Conservation (phyloP, 2,113 vertebrate species). For the Sterna hirundo region DNA sequence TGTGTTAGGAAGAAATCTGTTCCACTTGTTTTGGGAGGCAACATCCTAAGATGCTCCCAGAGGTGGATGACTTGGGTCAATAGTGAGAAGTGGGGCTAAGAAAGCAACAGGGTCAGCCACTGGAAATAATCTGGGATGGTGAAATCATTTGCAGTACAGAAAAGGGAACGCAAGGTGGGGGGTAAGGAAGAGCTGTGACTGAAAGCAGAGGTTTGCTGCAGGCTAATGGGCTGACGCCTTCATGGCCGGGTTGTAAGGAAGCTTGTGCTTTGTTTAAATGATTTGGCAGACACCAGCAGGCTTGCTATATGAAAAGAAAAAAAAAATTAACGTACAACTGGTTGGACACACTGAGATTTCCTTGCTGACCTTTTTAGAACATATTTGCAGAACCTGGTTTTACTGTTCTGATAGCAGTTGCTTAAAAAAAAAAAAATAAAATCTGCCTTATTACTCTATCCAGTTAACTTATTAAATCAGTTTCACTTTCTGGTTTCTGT, state of each 20-base stretch:
- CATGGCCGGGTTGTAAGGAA: background rate
- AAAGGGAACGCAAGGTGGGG: background rate
- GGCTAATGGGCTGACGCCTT: background rate
- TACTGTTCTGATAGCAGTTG: background rate
- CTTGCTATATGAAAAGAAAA: background rate
- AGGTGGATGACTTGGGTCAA: background rate
- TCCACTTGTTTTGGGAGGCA: background rate
- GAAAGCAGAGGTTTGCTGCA: background rate
- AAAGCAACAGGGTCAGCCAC: background rate
- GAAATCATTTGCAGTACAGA: background rate
- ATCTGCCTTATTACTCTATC: slow-evolving; percentile 5
- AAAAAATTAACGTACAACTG: background rate
- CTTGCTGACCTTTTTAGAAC: background rate
- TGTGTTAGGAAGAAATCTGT: background rate
- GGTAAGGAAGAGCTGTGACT: background rate
- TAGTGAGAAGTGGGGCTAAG: background rate
- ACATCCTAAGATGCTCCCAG: background rate
- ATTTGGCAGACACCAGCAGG: background rate
- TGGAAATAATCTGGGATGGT: background rate
- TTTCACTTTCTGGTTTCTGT: slow-evolving; percentile 7
- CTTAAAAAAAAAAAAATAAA: background rate
- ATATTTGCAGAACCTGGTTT: background rate
- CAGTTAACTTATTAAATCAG: background rate
- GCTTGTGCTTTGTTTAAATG: background rate
- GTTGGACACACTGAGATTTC: background rate